Evolutionary conservation across 2,888 invertebrate genomes (phyloP), one percentile per base, ranked within the genome.

Genomic region (Plusia festucae): DNA sequence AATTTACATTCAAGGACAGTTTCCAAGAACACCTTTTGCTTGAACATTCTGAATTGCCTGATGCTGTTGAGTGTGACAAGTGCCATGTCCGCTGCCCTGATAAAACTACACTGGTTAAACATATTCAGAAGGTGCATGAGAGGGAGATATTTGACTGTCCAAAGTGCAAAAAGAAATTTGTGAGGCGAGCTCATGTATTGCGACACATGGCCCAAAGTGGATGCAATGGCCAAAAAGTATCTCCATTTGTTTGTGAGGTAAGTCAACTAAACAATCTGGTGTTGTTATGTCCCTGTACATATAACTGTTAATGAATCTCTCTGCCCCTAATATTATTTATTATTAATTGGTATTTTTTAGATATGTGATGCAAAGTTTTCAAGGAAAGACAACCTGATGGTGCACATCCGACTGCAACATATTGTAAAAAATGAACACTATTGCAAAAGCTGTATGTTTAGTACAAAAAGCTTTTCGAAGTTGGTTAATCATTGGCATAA

Each of bases 311-410:
- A 34, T n/a, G 40, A n/a, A 40, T n/a, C 40, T 40, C 34, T 4
- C 4, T 34, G 15, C 40, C n/a, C 18, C 13, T 46, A 34, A 58
- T 57, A 53, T 18, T n/a, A n/a, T n/a, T n/a, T n/a, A n/a, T n/a
- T n/a, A n/a, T 8, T 51, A 67, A 24, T 56, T 59, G 44, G 30
- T 51, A 52, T 51, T 60, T 90, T 89, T 60, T 86, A 97, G 97
- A 96, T 97, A 40, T 97, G 97, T 82, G 88, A 94, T 57, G 95
- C 96, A 82, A 89, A 88, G 69, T 97, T 97, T 82, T 96, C 96
- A 22, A 96, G 97, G 69, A 97, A 97, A 87, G 97, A 97, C 84
- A 97, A 97, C 87, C 90, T 97, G 73, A 96, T 97, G 62, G 97
- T 97, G 68, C 97, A 97, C 90, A 92, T 97, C 55, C 94, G 97